Percentiles rank a stretch among this genome's conserved stretches.
Conservation (phyloP, 2,797 vertebrate genomes). For the Rhabdophis nuchalis region DNA sequence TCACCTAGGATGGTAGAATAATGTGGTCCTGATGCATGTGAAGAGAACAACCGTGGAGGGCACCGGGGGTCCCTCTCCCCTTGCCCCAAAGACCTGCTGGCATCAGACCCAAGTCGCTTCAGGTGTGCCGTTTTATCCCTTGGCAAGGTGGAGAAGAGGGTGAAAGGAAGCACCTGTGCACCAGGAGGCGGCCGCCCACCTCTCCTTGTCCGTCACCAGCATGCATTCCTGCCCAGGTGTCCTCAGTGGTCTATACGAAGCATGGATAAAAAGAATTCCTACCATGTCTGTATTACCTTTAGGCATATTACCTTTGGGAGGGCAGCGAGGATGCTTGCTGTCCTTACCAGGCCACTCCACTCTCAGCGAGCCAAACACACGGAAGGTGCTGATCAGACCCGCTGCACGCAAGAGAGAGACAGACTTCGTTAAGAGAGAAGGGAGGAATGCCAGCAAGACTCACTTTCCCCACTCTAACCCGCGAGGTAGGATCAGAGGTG, state of each 20-base stretch:
- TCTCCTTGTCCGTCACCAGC: constrained; percentile 63
- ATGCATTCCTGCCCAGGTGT: constrained; percentile 70
- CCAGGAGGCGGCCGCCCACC: constrained; percentile 28
- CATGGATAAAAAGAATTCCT: constrained; percentile 73
- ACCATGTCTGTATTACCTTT: constrained; percentile 96
- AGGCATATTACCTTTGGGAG: constrained; percentile 99
- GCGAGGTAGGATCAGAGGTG: no score
- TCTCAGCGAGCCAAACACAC: constrained; percentile 91
- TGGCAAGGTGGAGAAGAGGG: neutral
- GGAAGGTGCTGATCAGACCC: constrained; percentile 94
- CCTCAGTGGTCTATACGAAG: constrained; percentile 65
- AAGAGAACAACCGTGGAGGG: neutral
- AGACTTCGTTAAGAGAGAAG: neutral
- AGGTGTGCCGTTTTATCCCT: neutral
- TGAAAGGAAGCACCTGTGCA: constrained; percentile 5
- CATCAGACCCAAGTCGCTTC: neutral
- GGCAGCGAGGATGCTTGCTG: constrained; percentile 98
- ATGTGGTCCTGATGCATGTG: neutral
- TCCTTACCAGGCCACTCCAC: constrained; percentile 99
- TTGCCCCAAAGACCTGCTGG: neutral
- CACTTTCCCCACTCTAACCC: neutral
- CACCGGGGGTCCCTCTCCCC: neutral
- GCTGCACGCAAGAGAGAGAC: constrained; percentile 67
- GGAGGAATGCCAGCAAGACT: neutral
- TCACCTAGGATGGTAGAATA: neutral